Evolutionary conservation across 2,113 vertebrate genomes (phyloP).

Genomic region (Morone saxatilis): DNA sequence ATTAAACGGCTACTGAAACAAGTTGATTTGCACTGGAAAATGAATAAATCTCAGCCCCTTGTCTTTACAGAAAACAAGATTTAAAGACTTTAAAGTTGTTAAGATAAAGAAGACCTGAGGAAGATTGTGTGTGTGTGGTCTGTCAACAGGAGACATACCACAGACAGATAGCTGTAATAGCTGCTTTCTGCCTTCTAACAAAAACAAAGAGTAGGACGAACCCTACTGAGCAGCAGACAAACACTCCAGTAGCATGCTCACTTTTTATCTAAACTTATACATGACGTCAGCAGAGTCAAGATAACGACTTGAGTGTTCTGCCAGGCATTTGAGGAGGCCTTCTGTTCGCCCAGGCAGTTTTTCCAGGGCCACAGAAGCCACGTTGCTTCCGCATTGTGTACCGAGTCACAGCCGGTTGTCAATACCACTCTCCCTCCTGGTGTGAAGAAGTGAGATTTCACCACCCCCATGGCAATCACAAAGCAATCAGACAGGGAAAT

Average conservation of each 20-base stretch:
- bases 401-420: conserved; percentile 42
- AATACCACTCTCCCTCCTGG: conserved; percentile 15
- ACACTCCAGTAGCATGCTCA: background rate
- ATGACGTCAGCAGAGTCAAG: conserved; percentile 33
- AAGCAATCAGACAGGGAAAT: background rate
- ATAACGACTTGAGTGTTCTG: conserved; percentile 25
- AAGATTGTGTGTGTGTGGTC: conserved; percentile 1
- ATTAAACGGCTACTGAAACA: conserved; percentile 2
- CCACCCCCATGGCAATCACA: conserved; percentile 11
- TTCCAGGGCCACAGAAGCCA: conserved; percentile 40
- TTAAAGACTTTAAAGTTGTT: background rate
- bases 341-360: conserved; percentile 40
- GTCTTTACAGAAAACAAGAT: conserved; percentile 20
- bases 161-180: conserved; percentile 18
- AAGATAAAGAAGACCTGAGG: background rate
- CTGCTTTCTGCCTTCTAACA: conserved; percentile 2
- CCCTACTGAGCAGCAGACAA: background rate
- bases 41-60: background rate
- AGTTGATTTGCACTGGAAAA: background rate
- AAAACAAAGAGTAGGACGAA: conserved; percentile 20
- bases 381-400: conserved; percentile 13
- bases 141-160: conserved; percentile 7
- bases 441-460: conserved; percentile 40
- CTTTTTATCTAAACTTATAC: background rate
- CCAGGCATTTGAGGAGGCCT: conserved; percentile 31